Base-by-base conservation (phyloP, 2,113 vertebrate genomes). In the Madoqua kirkii region DNA sequence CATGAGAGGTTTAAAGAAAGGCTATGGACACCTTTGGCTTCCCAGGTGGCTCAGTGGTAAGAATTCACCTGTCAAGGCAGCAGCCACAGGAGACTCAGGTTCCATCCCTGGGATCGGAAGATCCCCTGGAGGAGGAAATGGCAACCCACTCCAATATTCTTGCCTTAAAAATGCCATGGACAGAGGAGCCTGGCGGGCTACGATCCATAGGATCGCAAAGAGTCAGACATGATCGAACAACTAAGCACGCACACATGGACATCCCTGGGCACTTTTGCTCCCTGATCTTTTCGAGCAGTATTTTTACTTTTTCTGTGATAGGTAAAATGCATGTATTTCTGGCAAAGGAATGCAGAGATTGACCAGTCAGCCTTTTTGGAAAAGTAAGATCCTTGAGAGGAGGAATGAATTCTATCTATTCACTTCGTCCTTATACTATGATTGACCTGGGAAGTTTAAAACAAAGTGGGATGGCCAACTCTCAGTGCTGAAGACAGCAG, bases 361-460 rank as follows among this genome's bases (percentile, higher is more conserved):
- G 57, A 60, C 29, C 13, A n/a, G 36, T 8, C 36, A 83, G 55
- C 14, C 54, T 96, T 88, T 43, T 90, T 36, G 16, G 89, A 83
- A 91, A 40, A 48, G 45, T 36, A 29, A 93, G 60, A n/a, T n/a
- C 57, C 55, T 64, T 54, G 36, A 83, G 43, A 85, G 27, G 19
- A 94, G 36, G 74, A 84, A 87, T 7, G 9, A 90, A 55, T 94
- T 71, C 85, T 81, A 94, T 2, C 21, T 48, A 29, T 25, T 54
- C 31, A 54, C 40, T 55, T 33, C 10, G 0, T 59, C 74, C 59
- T 93, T 48, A 16, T 6, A 23, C 55, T 36, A 82, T 5, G 21
- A 25, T 59, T 59, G 11, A 89, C 40, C 21, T 50, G 50, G 33
- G 59, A 82, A 13, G n/a, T 45, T 95, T 59, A 27, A 52, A 82